These are phyloP conservation scores for Amazona vittata DNA, from an alignment of 2,113 vertebrate genomes.

Conservation along the genomic window DNA sequence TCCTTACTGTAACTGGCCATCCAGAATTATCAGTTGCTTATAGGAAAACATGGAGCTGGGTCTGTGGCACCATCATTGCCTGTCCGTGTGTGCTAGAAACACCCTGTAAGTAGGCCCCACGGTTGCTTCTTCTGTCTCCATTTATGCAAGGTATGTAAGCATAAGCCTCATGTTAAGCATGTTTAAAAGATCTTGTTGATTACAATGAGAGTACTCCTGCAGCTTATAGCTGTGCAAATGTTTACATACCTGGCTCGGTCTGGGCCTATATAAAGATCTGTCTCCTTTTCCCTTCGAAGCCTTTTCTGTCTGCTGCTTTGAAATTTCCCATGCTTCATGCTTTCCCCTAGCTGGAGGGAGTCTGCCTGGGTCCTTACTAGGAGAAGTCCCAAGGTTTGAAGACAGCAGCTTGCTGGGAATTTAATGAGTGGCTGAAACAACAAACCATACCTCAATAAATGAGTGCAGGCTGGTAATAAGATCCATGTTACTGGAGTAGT, in stretches of 20 bases:
- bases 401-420: neutral
- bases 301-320: constrained; percentile 44
- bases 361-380: constrained; percentile 17
- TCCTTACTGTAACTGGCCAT: neutral
- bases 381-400: constrained; percentile 20
- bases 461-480: neutral
- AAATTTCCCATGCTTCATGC: neutral
- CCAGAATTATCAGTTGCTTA: neutral
- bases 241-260: constrained; percentile 51
- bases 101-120: neutral
- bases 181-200: constrained; percentile 53
- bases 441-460: neutral
- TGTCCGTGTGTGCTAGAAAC: accelerated
- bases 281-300: neutral
- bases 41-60: neutral
- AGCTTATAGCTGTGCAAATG: constrained; percentile 44
- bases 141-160: constrained; percentile 59
- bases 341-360: neutral
- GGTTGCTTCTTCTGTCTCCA: neutral
- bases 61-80: accelerated
- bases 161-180: neutral
- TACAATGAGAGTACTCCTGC: neutral
- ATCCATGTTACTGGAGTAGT: neutral
- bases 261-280: constrained; percentile 40
- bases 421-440: neutral